phyloP scores from a whole-genome alignment of 1,140 invertebrate genomes.

The Tetranychus urticae region DNA sequence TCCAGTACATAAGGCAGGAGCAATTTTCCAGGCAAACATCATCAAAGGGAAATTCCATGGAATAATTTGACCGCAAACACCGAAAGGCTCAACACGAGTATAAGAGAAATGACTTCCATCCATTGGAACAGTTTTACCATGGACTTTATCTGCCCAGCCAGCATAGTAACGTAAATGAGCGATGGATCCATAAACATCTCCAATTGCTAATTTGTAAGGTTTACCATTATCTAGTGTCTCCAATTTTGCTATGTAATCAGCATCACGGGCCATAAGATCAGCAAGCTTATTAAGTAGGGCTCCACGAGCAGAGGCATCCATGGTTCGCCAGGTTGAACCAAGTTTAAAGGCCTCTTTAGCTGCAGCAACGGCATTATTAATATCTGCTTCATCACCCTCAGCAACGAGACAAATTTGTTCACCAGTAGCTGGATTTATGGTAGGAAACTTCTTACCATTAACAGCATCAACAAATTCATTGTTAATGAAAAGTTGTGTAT shows the following conservation, averaged over 20 bases:
- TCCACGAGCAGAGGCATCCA: conserved; percentile 70
- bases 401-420: conserved; percentile 1
- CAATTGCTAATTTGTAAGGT: conserved; percentile 34
- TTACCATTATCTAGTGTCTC: conserved; percentile 79
- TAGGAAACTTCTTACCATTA: conserved; percentile 27
- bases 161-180: conserved; percentile 54
- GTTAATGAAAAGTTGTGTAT: conserved; percentile 71
- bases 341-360: conserved; percentile 22
- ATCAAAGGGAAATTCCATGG: conserved; percentile 33
- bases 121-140: conserved; percentile 5
- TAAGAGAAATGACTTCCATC: conserved; percentile 25
- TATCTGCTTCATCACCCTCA: conserved; percentile 7
- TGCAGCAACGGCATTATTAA: conserved; percentile 6
- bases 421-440: conserved; percentile 7
- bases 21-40: conserved; percentile 19
- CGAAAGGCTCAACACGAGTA: conserved; percentile 29
- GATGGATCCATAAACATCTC: conserved; percentile 37
- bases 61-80: conserved; percentile 26
- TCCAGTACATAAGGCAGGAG: conserved; percentile 28
- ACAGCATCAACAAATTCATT: conserved; percentile 83
- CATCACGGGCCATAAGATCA: background rate
- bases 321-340: conserved; percentile 58
- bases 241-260: conserved; percentile 1
- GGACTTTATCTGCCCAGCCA: conserved; percentile 59
- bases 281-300: conserved; percentile 27